phyloP scores from a whole-genome alignment of 2,888 invertebrate species.

The Luffia ferchaultella region DNA sequence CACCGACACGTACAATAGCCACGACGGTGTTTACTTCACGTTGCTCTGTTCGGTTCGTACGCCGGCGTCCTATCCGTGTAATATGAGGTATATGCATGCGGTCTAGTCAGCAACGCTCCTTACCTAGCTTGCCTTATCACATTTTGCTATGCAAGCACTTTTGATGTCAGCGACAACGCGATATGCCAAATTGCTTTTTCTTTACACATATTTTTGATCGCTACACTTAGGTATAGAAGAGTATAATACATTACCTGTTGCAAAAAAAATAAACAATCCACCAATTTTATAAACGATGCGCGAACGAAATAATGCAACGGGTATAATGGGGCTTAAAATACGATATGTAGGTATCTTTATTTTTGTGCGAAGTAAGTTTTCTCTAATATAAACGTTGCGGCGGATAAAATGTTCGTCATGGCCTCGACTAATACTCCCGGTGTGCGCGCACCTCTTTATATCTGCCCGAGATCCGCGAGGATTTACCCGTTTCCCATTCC shows the following conservation, averaged over 20 bases:
- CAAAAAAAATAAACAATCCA: too few species aligned
- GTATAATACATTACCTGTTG: too few species aligned
- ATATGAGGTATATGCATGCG: not conserved
- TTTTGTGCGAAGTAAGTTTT: too few species aligned
- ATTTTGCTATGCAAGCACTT: not conserved
- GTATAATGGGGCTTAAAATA: too few species aligned
- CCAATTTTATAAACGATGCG: too few species aligned
- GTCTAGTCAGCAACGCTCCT: not conserved
- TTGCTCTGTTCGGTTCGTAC: not conserved
- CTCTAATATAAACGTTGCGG: not conserved
- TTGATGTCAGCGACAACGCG: too few species aligned
- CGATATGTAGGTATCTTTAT: too few species aligned
- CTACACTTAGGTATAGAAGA: too few species aligned
- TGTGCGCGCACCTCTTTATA: slow-evolving; percentile 29
- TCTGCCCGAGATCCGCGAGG: slow-evolving; percentile 48
- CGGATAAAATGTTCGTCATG: not conserved
- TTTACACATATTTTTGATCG: too few species aligned
- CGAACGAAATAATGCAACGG: too few species aligned
- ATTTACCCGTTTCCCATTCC: slow-evolving; percentile 34
- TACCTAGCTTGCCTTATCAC: not conserved
- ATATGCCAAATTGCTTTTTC: too few species aligned
- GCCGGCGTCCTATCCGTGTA: too few species aligned
- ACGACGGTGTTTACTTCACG: slow-evolving; percentile 18
- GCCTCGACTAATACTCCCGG: slow-evolving; percentile 1
- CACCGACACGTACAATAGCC: slow-evolving; percentile 45